These are phyloP conservation scores for Reticulitermes speratus DNA, from an alignment of 1,140 invertebrate species.

Conservation along the genomic window DNA sequence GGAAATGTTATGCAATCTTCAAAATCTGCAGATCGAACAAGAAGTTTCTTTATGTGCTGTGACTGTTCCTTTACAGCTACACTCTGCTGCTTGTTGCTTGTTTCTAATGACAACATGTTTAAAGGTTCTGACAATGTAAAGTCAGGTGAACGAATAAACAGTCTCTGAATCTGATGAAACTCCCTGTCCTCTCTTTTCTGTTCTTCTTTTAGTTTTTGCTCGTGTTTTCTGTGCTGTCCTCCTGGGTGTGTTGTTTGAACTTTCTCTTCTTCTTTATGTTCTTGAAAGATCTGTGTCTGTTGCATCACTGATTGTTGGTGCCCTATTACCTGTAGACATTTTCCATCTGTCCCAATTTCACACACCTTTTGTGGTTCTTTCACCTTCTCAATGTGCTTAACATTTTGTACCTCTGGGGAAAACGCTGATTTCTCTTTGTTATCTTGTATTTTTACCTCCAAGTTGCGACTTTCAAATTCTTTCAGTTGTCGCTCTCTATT, in stretches of 20 bases:
- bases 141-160: not conserved
- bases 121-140: not conserved
- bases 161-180: not conserved
- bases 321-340: not conserved
- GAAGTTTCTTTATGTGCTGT: not conserved
- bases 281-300: not conserved
- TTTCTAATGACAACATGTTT: not conserved
- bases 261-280: not conserved
- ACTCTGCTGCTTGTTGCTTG: not conserved
- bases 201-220: not conserved
- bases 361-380: not conserved
- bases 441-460: not conserved
- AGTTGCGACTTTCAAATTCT: not conserved
- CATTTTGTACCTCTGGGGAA: not conserved
- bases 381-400: not conserved
- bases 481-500: not conserved
- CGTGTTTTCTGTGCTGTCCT: not conserved
- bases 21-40: not conserved
- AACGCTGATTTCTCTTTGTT: not conserved
- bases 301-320: not conserved
- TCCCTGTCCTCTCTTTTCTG: not conserved
- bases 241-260: not conserved
- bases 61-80: not conserved
- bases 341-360: not conserved
- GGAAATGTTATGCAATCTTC: not conserved